phyloP scores from a whole-genome alignment of 1,140 invertebrate species.

The Drosophila auraria region DNA sequence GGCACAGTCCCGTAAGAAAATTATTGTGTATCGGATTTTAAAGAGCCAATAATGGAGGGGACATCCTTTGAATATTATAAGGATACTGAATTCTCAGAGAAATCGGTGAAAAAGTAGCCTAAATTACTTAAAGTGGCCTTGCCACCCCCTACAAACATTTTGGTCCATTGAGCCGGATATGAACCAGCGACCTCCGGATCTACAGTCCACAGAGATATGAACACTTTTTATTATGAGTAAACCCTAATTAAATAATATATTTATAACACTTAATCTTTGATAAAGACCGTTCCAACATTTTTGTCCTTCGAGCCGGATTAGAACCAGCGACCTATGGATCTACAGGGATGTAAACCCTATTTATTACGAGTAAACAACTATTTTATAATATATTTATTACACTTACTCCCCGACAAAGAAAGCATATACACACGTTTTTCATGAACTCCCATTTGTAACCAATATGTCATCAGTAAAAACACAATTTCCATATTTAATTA shows the following conservation, averaged over 20 bases:
- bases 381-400: neutral
- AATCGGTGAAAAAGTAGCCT: neutral
- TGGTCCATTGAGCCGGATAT: too few species aligned
- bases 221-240: too few species aligned
- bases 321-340: too few species aligned
- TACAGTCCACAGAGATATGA: too few species aligned
- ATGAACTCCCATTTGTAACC: neutral
- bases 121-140: neutral
- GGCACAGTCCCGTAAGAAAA: constrained; percentile 25
- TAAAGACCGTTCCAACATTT: too few species aligned
- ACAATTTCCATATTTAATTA: constrained; percentile 1
- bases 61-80: neutral
- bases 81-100: neutral
- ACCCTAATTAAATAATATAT: too few species aligned
- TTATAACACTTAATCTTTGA: too few species aligned
- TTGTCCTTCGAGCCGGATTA: too few species aligned
- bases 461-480: too few species aligned
- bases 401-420: neutral
- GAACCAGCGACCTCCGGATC: too few species aligned
- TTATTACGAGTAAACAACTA: neutral
- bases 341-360: too few species aligned
- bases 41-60: neutral
- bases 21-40: constrained; percentile 23
- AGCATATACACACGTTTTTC: neutral
- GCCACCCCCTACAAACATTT: too few species aligned